A percentile compares a stretch with the other conserved stretches of the same genome.
phyloP scores from a whole-genome alignment of 2,797 vertebrate genomes.

The Dicrostonyx torquatus region DNA sequence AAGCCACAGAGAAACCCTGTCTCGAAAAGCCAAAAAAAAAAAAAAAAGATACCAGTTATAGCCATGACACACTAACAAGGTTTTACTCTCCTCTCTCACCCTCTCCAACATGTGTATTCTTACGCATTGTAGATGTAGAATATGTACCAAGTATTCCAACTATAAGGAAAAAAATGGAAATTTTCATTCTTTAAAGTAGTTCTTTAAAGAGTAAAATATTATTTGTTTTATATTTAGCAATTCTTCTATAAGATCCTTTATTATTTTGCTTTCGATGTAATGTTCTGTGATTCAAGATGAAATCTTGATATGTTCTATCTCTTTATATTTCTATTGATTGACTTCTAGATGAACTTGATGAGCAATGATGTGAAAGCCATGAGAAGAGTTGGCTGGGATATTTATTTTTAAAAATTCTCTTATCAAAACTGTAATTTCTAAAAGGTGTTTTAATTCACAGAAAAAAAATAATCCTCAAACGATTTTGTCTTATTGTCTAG shows the following conservation, averaged over 20 bases:
- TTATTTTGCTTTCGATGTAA: background rate
- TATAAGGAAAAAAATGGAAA: background rate
- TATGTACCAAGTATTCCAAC: background rate
- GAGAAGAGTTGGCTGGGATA: background rate
- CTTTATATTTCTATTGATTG: background rate
- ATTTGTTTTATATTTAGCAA: background rate
- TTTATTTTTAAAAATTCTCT: background rate
- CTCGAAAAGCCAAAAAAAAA: too few relatives aligned
- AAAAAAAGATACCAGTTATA: background rate
- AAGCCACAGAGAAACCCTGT: too few relatives aligned
- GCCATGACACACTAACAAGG: too few relatives aligned
- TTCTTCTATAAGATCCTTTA: background rate
- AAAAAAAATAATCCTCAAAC: background rate
- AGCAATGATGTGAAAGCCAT: background rate
- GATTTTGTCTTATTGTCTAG: background rate
- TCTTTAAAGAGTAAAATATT: background rate
- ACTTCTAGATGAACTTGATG: background rate
- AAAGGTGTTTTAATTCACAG: too few relatives aligned
- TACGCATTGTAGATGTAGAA: background rate
- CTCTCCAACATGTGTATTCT: background rate
- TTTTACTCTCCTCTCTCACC: background rate
- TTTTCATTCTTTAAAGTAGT: background rate
- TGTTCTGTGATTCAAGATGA: background rate
- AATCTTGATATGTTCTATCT: background rate
- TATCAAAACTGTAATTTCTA: background rate